A percentile compares a stretch with the other conserved stretches of the same genome.
Evolutionary conservation across 2,888 invertebrate species (phyloP).

Genomic region (Parochlus steinenii): DNA sequence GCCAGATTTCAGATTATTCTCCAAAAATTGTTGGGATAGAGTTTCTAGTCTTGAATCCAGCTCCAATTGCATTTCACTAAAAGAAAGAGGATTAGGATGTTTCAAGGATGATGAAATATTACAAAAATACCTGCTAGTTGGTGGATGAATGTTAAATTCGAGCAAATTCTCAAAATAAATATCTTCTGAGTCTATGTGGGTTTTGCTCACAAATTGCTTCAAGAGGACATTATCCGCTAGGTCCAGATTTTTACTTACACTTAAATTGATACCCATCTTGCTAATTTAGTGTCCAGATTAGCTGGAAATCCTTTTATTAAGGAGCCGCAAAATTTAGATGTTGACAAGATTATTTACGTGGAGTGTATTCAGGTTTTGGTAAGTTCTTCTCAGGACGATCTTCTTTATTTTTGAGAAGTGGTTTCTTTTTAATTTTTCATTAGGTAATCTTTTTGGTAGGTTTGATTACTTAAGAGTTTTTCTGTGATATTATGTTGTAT

Average conservation of each 20-base stretch:
- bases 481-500: too few species aligned
- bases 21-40: slow-evolving; percentile 55
- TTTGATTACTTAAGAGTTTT: too few species aligned
- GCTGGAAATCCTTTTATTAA: too few species aligned
- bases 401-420: too few species aligned
- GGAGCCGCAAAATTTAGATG: too few species aligned
- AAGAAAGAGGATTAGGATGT: slow-evolving; percentile 17
- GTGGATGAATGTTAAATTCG: slow-evolving; percentile 76
- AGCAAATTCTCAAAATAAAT: slow-evolving; percentile 81
- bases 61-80: slow-evolving; percentile 60
- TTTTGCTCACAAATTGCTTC: slow-evolving; percentile 58
- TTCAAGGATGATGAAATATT: slow-evolving; percentile 15
- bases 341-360: too few species aligned
- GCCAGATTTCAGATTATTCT: slow-evolving; percentile 74
- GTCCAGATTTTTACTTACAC: slow-evolving; percentile 63
- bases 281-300: too few species aligned
- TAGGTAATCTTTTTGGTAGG: too few species aligned
- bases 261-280: slow-evolving; percentile 76
- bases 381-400: too few species aligned
- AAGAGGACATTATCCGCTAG: slow-evolving; percentile 67
- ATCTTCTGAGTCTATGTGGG: slow-evolving; percentile 67
- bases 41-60: slow-evolving; percentile 67
- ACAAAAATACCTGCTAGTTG: slow-evolving; percentile 49
- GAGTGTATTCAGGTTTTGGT: too few species aligned
- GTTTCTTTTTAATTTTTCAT: too few species aligned